Base-by-base conservation (phyloP, 2,113 vertebrate species). In the Heterochromis multidens region DNA sequence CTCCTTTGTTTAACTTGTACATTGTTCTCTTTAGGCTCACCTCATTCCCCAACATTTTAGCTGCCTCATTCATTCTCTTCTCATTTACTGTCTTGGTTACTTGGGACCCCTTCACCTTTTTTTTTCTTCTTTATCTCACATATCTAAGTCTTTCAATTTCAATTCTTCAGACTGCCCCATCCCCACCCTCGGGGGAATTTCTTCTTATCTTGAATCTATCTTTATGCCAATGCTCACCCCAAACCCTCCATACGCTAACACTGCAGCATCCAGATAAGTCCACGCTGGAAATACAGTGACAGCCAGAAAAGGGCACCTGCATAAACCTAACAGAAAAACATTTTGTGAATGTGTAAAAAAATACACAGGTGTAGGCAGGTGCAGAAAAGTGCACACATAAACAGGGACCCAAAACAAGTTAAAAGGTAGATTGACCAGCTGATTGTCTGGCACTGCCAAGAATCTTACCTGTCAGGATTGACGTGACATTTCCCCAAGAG, bases 401-500 rank as follows among this genome's bases (percentile, higher is more conserved):
- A 72, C 40, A 72, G n/a, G 7, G 54, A 72, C 23, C 19, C 27
- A 2, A 17, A 77, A 13, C 12, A 29, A 61, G 82, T 72, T 77
- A 37, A 72, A 87, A 43, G 58, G 43, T 23, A 72, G 78, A 83
- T 21, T 77, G 84, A 81, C 82, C 86, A 72, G 21, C n/a, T 6
- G 12, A 72, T 79, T 0, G 9, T 49, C 57, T 60, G 62, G 60
- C 63, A 40, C 12, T 5, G 21, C 49, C 57, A 31, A 29, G 67
- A 67, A 87, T 67, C 33, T 31, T 19, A 12, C 56, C 83, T 56
- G 70, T 77, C 16, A 74, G 79, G 84, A 88, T 12, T 86, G 90
- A 91, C 31, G 31, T 88, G 91, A 90, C 85, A 89, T 90, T 88
- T 83, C 83, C 86, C 13, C 77, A 5, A 33, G 79, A 83, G 89